Percentiles rank a stretch among this genome's conserved stretches.
Evolutionary conservation across 2,113 vertebrate genomes (phyloP).

Genomic region (Aplodontia rufa): DNA sequence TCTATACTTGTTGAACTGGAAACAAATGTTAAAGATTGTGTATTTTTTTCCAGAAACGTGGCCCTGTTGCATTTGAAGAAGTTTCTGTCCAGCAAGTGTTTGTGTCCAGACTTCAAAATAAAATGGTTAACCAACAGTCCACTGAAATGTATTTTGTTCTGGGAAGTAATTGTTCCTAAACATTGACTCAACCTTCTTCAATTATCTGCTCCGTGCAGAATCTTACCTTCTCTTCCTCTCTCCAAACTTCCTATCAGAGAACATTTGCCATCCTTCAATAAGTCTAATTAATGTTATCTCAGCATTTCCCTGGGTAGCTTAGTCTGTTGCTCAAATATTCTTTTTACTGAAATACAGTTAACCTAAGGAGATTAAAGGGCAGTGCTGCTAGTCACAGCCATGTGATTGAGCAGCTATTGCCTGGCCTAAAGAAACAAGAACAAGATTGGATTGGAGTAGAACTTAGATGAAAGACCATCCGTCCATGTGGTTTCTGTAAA

Average conservation of each 20-base stretch:
- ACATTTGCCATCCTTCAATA: neutral
- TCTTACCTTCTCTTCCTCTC: neutral
- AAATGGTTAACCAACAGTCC: neutral
- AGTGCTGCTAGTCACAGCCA: neutral
- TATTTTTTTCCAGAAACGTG: neutral
- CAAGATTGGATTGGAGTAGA: neutral
- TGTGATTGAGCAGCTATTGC: neutral
- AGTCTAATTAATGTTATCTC: conserved; percentile 16
- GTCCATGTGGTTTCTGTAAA: neutral
- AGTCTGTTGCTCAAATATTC: neutral
- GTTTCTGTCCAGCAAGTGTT: neutral
- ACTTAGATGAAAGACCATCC: neutral
- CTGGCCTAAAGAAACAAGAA: neutral
- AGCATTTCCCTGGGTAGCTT: neutral
- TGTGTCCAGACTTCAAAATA: neutral
- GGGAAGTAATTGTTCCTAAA: neutral
- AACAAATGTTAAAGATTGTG: neutral
- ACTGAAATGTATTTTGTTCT: neutral
- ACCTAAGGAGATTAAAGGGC: neutral
- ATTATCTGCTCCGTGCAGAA: neutral
- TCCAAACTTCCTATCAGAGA: neutral
- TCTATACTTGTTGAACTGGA: neutral
- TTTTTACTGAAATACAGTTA: conserved; percentile 14
- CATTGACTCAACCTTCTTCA: neutral
- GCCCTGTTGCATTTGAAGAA: neutral